Evolutionary conservation across 2,797 vertebrate species (phyloP).

Genomic region (Lindbergichthys nudifrons): DNA sequence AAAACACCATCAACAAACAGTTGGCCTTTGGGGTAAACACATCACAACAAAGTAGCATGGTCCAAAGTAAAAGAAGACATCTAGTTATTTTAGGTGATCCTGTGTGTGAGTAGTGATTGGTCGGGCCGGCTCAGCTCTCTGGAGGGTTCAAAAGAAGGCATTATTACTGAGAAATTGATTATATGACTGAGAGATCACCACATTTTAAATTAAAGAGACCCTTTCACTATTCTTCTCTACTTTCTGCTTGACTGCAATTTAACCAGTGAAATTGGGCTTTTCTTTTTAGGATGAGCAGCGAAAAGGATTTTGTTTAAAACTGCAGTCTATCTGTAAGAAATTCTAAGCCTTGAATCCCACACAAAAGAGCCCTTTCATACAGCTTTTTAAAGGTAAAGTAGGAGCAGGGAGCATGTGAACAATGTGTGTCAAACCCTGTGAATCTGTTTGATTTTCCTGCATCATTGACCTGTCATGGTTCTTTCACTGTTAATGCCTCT

Average conservation of each 20-base stretch:
- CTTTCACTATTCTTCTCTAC: neutral
- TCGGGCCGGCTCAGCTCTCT: neutral
- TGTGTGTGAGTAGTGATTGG: neutral
- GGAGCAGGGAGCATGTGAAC: conserved; percentile 12
- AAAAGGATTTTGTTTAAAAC: neutral
- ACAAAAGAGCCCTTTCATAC: conserved; percentile 22
- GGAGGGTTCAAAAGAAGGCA: neutral
- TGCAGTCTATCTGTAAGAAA: neutral
- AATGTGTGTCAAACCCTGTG: conserved; percentile 24
- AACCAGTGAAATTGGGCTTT: neutral
- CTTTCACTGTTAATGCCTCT: conserved; percentile 37
- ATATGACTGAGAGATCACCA: neutral
- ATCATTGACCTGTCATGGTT: conserved; percentile 45
- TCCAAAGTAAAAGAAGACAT: conserved; percentile 1
- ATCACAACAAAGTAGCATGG: neutral
- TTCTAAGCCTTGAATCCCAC: conserved; percentile 1
- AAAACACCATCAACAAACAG: neutral
- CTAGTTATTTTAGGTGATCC: neutral
- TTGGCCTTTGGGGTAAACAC: neutral
- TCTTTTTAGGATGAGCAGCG: neutral
- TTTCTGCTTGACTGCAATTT: neutral
- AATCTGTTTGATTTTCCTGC: conserved; percentile 29
- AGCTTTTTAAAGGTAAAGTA: neutral
- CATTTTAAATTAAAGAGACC: neutral
- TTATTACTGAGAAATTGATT: neutral